A percentile compares a stretch with the other conserved stretches of the same genome.
phyloP scores from a whole-genome alignment of 1,140 invertebrate genomes.

The Drosophila subpulchrella region DNA sequence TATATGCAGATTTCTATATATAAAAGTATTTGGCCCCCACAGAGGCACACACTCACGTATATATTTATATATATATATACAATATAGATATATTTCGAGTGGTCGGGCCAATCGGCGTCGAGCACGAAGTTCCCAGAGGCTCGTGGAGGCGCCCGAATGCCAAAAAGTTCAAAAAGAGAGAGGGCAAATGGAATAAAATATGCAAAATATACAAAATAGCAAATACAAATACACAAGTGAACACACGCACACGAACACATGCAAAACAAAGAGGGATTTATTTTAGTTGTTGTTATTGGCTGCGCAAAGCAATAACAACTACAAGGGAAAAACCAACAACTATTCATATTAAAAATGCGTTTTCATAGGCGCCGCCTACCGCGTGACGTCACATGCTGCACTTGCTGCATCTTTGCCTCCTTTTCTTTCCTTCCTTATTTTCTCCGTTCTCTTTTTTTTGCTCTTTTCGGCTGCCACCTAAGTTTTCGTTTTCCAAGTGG shows the following conservation, averaged over 20 bases:
- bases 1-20: conserved; percentile 57
- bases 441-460: conserved; percentile 40
- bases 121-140: conserved; percentile 69
- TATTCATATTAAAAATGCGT: conserved; percentile 77
- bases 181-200: conserved; percentile 76
- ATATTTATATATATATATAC: conserved; percentile 43
- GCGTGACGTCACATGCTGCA: conserved; percentile 65
- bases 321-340: conserved; percentile 41
- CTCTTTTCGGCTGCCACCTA: conserved; percentile 43
- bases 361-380: conserved; percentile 71
- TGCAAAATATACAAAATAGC: conserved; percentile 75
- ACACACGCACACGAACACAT: conserved; percentile 18
- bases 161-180: conserved; percentile 67
- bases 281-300: conserved; percentile 80
- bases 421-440: conserved; percentile 23
- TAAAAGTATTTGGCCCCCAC: conserved; percentile 57
- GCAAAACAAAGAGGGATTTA: conserved; percentile 38
- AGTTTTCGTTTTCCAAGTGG: conserved; percentile 2
- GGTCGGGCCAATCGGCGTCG: conserved; percentile 67
- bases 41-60: conserved; percentile 18
- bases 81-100: conserved; percentile 62
- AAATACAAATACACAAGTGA: conserved; percentile 15
- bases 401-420: conserved; percentile 64
- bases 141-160: conserved; percentile 52
- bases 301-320: conserved; percentile 41